Base-by-base conservation (phyloP, 2,888 invertebrate genomes). In the Amblyjoppa fuscipennis region DNA sequence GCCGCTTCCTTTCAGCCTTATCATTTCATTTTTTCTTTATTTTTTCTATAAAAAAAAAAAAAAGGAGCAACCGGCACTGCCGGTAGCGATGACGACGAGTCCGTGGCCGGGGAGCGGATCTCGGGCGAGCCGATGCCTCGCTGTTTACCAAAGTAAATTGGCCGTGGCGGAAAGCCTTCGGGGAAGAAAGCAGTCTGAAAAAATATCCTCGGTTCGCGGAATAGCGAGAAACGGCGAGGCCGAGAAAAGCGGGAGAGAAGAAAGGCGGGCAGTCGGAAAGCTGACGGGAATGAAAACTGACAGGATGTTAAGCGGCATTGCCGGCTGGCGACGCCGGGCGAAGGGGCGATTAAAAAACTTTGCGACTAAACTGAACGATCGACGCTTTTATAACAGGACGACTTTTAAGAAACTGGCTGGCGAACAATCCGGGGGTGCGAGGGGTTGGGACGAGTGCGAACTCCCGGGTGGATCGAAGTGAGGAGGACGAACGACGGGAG, bases 381-480 rank as follows among this genome's bases (percentile, higher is more conserved):
- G 85, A 83, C 77, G 83, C 85, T 85, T 83, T 80, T 85, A 83
- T 83, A 85, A 85, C 85, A 75, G 83, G 83, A 83, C 25, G 83
- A 80, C 76, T 80, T 83, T 68, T 64, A 51, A 85, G 73, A 76
- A 79, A 77, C 66, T 77, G 75, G 53, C 70, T 70, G 34, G 34
- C 34, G 31, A 49, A 49, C 66, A 66, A 45, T 34, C 2, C 7
- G 16, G 11, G 77, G 34, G 9, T 38, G 53, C 41, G 66, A 38
- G 53, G 6, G 6, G 20, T 56, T 34, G 20, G 34, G n/a, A 61
- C 7, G 59, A 78, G 73, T 31, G 31, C 31, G 34, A 64, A 31
- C 4, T 11, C 31, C 16, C 34, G 31, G 28, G 11, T 61, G 20
- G 34, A 49, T 68, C 25, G 64, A 31, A 16, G 25, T 1, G 38